Evolutionary conservation across 1,140 invertebrate genomes (phyloP), one percentile per base, ranked within the genome.

Genomic region (Periplaneta americana): DNA sequence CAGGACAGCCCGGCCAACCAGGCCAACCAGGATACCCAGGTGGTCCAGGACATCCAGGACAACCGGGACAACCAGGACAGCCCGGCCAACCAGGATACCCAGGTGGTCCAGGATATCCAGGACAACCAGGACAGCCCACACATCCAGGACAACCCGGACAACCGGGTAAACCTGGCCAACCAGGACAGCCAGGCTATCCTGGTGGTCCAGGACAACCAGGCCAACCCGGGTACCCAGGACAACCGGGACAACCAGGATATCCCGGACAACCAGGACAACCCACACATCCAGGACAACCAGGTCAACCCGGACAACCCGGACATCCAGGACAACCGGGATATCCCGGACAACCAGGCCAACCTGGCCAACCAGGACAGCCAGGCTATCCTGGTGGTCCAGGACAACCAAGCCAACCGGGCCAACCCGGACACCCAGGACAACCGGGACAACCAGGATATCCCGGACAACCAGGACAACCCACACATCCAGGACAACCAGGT

Each of bases 391-490:
- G 82, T 82, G 17, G 88, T 89, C 81, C 88, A 87, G 79, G 89
- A 84, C 81, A 82, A 84, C 32, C 90, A 85, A 81, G 85, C 85
- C 81, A 90, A 86, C 35, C 88, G 83, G 83, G 74, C 11, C 78
- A 78, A 48, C 83, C 83, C 15, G 79, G 82, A 82, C 78, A 36
- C 78, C 75, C 77, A 89, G 89, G 39, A 57, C 11, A 57, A n/a
- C 57, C n/a, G n/a, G n/a, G n/a, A n/a, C n/a, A n/a, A n/a, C n/a
- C n/a, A 11, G 22, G 22, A 57, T 22, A 90, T 89, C 86, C 91
- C 91, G 84, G 83, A 88, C 84, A 89, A 87, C 17, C 90, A 89
- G 83, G 84, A 87, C 31, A 87, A 87, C 81, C 84, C 82, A 80
- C 84, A 48, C 82, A 78, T 82, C 85, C 85, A 75, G 86, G 86